phyloP scores from a whole-genome alignment of 2,888 invertebrate species.

The Azorinus chamasolen region DNA sequence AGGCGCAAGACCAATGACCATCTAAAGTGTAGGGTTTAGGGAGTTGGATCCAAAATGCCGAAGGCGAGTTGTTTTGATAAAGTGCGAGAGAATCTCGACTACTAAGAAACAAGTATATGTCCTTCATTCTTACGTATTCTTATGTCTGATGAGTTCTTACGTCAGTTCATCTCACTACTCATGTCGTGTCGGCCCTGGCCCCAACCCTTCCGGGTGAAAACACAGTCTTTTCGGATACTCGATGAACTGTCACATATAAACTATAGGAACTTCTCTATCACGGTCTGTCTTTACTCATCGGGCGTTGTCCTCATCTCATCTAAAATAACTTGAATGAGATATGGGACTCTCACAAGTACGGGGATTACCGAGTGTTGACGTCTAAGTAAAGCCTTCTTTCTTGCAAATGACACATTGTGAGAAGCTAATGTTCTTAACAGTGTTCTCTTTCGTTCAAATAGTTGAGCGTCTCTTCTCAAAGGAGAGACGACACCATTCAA shows the following conservation, averaged over 20 bases:
- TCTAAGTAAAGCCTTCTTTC: conserved; percentile 15
- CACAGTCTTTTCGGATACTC: too few relatives aligned
- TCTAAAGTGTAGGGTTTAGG: conserved; percentile 31
- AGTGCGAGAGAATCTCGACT: conserved; percentile 25
- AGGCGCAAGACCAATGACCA: conserved; percentile 25
- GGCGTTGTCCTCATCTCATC: too few relatives aligned
- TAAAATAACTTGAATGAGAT: conserved; percentile 5
- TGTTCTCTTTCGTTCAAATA: conserved; percentile 13
- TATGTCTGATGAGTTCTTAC: neutral
- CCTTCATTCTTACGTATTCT: conserved; percentile 15
- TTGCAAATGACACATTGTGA: conserved; percentile 1
- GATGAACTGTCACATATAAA: too few relatives aligned
- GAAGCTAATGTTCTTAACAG: conserved; percentile 17
- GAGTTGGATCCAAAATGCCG: conserved; percentile 36
- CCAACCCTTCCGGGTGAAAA: too few relatives aligned
- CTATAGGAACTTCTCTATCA: too few relatives aligned
- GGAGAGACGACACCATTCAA: too few relatives aligned
- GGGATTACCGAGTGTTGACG: conserved; percentile 8
- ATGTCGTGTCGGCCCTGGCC: neutral
- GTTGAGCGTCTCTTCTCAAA: conserved; percentile 4
- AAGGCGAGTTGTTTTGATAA: conserved; percentile 22
- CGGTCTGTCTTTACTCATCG: too few relatives aligned
- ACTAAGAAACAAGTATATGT: conserved; percentile 15
- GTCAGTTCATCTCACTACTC: neutral
- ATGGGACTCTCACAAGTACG: conserved; percentile 4